Conservation (phyloP, 2,888 invertebrate species). For the Piscicola geometra region DNA sequence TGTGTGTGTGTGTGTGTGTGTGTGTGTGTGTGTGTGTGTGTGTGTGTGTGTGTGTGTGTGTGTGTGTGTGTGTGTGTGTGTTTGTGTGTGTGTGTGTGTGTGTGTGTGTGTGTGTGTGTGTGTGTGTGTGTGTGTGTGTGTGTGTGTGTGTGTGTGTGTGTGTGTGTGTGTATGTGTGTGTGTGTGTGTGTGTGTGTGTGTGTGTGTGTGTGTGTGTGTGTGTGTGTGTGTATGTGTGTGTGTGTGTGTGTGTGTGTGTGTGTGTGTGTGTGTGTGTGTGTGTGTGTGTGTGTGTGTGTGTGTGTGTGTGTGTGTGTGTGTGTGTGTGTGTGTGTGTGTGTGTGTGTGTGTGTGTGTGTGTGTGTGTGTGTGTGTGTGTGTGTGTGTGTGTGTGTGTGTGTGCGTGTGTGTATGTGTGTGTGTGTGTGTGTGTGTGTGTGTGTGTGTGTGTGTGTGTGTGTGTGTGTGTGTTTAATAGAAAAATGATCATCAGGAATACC, state of each 20-base stretch:
- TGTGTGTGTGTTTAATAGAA: background rate
- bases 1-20: no score
- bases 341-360: slow-evolving; percentile 41
- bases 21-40: no score
- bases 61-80: no score
- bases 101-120: no score
- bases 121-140: no score
- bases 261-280: slow-evolving; percentile 22
- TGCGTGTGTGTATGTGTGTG: slow-evolving; percentile 29
- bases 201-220: background rate
- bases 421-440: slow-evolving; percentile 24
- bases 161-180: no score
- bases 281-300: slow-evolving; percentile 35
- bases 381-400: slow-evolving; percentile 37
- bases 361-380: slow-evolving; percentile 39
- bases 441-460: slow-evolving; percentile 22
- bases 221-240: slow-evolving; percentile 22
- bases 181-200: background rate
- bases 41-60: no score
- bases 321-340: slow-evolving; percentile 41
- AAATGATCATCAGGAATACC: background rate
- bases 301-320: slow-evolving; percentile 40
- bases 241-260: slow-evolving; percentile 24
- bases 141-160: no score
- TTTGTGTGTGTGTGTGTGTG: no score